Evolutionary conservation across 2,113 vertebrate genomes (phyloP).

Genomic region (Mobula hypostoma): DNA sequence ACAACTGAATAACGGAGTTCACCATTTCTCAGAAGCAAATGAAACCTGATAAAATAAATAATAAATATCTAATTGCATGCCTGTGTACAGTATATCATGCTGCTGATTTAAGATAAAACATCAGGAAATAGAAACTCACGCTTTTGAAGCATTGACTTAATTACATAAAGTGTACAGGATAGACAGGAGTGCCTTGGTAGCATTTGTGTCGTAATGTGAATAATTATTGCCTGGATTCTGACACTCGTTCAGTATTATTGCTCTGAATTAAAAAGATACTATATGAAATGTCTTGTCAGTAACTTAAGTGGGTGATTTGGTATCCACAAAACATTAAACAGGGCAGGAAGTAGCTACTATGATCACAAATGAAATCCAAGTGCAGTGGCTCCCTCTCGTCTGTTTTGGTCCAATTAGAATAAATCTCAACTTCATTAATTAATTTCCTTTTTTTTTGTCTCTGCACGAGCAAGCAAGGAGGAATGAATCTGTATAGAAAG

Average conservation of each 20-base stretch:
- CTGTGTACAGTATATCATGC: constrained; percentile 8
- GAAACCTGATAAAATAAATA: constrained; percentile 28
- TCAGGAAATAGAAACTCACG: not conserved
- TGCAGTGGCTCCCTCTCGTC: not conserved
- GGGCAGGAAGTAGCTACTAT: not conserved
- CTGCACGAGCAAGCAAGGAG: not conserved
- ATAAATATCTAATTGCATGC: constrained; percentile 13
- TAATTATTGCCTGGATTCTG: not conserved
- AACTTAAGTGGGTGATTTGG: not conserved
- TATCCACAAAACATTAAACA: not conserved
- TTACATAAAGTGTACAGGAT: not conserved
- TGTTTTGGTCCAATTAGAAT: not conserved
- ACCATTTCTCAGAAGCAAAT: constrained; percentile 13
- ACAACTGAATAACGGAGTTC: constrained; percentile 1
- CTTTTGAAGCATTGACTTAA: not conserved
- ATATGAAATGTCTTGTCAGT: not conserved
- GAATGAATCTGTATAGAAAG: not conserved
- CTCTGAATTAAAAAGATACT: not conserved
- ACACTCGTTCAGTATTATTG: not conserved
- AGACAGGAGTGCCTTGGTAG: not conserved
- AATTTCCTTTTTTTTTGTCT: not conserved
- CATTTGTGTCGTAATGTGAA: not conserved
- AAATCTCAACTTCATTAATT: not conserved
- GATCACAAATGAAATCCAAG: not conserved
- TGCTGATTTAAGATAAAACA: not conserved